Percentiles rank a stretch among this genome's conserved stretches.
Conservation (phyloP, 2,888 invertebrate genomes). For the Trachelus troglodyta region DNA sequence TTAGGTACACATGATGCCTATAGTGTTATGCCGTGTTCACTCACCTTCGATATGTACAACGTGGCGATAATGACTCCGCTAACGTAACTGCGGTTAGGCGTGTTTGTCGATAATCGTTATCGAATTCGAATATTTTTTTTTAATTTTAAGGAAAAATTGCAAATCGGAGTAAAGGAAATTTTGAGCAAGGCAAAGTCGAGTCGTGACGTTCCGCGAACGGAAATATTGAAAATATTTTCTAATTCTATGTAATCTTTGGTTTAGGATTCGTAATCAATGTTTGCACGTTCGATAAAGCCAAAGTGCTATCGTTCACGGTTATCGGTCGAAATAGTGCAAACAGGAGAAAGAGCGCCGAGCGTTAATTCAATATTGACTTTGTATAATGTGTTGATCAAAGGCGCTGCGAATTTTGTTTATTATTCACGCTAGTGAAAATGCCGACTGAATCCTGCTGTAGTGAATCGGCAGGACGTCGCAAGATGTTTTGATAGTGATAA, state of each 20-base stretch:
- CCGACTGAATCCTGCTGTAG: neutral
- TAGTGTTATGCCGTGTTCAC: neutral
- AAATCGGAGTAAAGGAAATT: neutral
- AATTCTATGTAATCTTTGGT: constrained; percentile 18
- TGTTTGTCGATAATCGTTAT: constrained; percentile 30
- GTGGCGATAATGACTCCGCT: constrained; percentile 38
- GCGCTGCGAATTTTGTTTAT: constrained; percentile 9
- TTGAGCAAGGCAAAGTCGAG: neutral
- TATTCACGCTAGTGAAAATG: neutral
- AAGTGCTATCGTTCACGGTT: constrained; percentile 6
- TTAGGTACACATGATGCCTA: neutral
- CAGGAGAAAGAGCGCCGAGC: constrained; percentile 14
- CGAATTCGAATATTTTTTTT: neutral
- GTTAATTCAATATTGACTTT: constrained; percentile 14
- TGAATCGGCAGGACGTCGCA: too few relatives aligned
- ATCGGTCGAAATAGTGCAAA: constrained; percentile 10
- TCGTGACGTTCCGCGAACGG: neutral
- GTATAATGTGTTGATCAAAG: constrained; percentile 13
- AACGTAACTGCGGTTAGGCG: constrained; percentile 36
- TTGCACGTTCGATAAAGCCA: constrained; percentile 21
- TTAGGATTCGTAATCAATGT: constrained; percentile 15
- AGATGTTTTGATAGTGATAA: too few relatives aligned
- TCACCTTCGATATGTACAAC: neutral
- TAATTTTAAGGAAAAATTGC: neutral
- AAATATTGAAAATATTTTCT: constrained; percentile 13